phyloP scores from a whole-genome alignment of 1,140 invertebrate genomes.

The Brachionus rubens region DNA sequence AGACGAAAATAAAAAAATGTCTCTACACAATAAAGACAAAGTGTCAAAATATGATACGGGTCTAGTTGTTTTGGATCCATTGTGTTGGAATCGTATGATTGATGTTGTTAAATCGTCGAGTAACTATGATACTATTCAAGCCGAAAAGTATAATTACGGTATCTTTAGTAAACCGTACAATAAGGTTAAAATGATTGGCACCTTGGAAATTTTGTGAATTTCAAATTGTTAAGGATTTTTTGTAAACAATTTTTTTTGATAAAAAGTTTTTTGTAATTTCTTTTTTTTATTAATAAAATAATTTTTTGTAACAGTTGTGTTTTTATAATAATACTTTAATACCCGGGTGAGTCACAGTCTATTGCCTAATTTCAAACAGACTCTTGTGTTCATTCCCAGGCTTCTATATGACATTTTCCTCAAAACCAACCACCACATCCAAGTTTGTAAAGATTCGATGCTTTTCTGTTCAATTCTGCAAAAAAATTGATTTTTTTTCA shows the following conservation, averaged over 20 bases:
- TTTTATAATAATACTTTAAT: too few relatives aligned
- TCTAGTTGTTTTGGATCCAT: neutral
- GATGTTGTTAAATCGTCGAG: slow-evolving; percentile 15
- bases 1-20: slow-evolving; percentile 26
- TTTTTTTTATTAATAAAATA: too few relatives aligned
- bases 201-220: slow-evolving; percentile 24
- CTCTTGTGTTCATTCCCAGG: too few relatives aligned
- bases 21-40: slow-evolving; percentile 20
- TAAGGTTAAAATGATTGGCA: slow-evolving; percentile 33
- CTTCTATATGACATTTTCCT: too few relatives aligned
- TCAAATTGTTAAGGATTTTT: neutral
- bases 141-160: slow-evolving; percentile 25
- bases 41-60: neutral
- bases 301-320: too few relatives aligned
- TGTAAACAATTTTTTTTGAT: neutral
- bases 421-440: too few relatives aligned
- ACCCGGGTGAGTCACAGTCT: too few relatives aligned
- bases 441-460: too few relatives aligned
- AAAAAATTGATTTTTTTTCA: too few relatives aligned
- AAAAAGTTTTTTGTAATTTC: slow-evolving; percentile 5
- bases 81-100: slow-evolving; percentile 19
- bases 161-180: neutral
- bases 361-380: too few relatives aligned
- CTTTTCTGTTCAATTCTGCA: too few relatives aligned
- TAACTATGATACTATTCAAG: neutral